Percentiles rank a stretch among this genome's conserved stretches.
These are phyloP conservation scores for Alligator sinensis DNA, from an alignment of 2,113 vertebrate species.

Conservation along the genomic window DNA sequence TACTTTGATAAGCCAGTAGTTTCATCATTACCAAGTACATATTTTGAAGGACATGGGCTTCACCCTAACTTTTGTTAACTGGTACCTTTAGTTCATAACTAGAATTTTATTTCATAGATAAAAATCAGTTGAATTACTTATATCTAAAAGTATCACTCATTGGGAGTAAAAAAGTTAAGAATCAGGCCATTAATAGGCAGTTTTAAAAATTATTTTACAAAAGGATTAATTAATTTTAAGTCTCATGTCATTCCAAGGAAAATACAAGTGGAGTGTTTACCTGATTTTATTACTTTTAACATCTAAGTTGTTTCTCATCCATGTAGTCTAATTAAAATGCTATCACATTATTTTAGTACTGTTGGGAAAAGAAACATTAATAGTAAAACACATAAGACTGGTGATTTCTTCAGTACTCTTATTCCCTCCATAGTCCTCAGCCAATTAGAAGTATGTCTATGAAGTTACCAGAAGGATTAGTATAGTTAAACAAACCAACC, in stretches of 20 bases:
- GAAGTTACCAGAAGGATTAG: background rate
- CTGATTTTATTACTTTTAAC: background rate
- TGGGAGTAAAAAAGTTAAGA: conserved; percentile 41
- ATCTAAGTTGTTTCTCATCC: conserved; percentile 34
- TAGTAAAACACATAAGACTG: conserved; percentile 25
- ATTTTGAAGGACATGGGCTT: conserved; percentile 17
- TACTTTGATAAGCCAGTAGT: background rate
- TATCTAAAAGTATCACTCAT: conserved; percentile 3
- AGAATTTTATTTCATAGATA: conserved; percentile 31
- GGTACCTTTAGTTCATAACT: conserved; percentile 10
- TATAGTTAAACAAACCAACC: background rate
- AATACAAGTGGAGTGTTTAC: background rate
- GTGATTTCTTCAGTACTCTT: conserved; percentile 18
- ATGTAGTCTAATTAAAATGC: conserved; percentile 56
- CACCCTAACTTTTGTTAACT: conserved; percentile 20
- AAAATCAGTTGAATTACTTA: conserved; percentile 57
- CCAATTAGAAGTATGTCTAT: background rate
- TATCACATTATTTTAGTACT: conserved; percentile 60
- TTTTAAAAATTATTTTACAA: conserved; percentile 16
- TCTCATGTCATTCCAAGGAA: background rate
- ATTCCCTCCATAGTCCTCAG: background rate
- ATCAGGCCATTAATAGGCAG: background rate
- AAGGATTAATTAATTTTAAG: background rate
- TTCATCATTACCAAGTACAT: conserved; percentile 21
- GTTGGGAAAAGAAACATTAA: conserved; percentile 40